These are phyloP conservation scores for Octopus sinensis DNA, from an alignment of 1,140 invertebrate genomes.

Conservation along the genomic window DNA sequence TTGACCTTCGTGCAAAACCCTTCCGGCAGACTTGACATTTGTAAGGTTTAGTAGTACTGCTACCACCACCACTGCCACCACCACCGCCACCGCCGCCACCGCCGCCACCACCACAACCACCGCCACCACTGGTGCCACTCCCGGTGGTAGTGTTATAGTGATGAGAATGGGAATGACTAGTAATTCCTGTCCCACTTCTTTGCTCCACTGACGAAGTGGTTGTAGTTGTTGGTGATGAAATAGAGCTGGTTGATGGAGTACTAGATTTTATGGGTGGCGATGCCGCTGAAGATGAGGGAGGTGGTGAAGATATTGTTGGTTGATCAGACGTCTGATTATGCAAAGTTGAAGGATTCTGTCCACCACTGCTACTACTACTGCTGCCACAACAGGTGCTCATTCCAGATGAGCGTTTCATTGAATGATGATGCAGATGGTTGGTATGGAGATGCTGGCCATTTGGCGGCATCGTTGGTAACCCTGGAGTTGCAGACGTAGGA, in stretches of 20 bases:
- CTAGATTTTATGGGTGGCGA: neutral
- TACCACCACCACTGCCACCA: neutral
- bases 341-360: neutral
- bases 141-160: neutral
- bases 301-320: neutral
- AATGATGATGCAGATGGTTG: neutral
- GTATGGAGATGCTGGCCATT: neutral
- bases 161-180: neutral
- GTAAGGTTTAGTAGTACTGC: neutral
- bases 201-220: neutral
- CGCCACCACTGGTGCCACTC: neutral
- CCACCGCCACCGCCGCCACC: too few relatives aligned
- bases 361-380: neutral
- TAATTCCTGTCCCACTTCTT: neutral
- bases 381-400: neutral
- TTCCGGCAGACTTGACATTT: conserved; percentile 8
- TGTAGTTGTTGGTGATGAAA: neutral
- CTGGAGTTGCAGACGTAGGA: neutral
- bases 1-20: neutral
- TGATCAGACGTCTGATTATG: neutral
- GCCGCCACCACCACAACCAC: neutral
- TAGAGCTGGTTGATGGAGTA: neutral
- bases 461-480: neutral
- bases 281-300: neutral
- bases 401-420: neutral